These are phyloP conservation scores for Taurulus bubalis DNA, from an alignment of 2,113 vertebrate genomes.

Conservation along the genomic window DNA sequence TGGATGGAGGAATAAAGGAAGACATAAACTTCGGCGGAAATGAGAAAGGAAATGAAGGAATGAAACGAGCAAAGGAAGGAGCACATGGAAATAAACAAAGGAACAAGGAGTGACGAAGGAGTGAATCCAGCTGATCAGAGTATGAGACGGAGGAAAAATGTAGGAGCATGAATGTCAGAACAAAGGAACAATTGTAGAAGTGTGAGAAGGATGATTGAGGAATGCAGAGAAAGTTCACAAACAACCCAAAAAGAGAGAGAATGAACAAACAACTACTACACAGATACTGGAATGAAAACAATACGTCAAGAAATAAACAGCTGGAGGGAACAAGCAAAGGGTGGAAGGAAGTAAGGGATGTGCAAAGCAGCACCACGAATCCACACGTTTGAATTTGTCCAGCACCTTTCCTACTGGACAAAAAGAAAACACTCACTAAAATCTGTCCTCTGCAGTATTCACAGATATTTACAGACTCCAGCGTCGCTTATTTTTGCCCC, in stretches of 20 bases:
- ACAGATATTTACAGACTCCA: too few species aligned
- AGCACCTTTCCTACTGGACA: too few species aligned
- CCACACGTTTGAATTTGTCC: too few species aligned
- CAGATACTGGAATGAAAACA: too few species aligned
- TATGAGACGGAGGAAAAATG: not conserved
- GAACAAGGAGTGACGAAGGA: slow-evolving; percentile 1
- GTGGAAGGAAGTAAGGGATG: not conserved
- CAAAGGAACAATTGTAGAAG: not conserved
- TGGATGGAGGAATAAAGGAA: not conserved
- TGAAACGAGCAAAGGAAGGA: not conserved
- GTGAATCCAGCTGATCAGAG: not conserved
- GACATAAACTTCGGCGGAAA: not conserved
- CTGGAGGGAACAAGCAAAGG: not conserved
- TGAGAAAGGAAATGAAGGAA: not conserved
- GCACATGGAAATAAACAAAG: not conserved
- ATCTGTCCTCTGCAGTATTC: too few species aligned
- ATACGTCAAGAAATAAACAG: not conserved
- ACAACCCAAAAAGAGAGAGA: not conserved
- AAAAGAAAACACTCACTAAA: too few species aligned
- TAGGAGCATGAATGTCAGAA: not conserved
- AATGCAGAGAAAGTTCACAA: not conserved
- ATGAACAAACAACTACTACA: not conserved
- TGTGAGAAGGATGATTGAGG: not conserved
- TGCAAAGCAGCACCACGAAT: not conserved
- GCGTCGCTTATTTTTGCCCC: too few species aligned